phyloP scores from a whole-genome alignment of 2,797 vertebrate species.

The Bucorvus abyssinicus region DNA sequence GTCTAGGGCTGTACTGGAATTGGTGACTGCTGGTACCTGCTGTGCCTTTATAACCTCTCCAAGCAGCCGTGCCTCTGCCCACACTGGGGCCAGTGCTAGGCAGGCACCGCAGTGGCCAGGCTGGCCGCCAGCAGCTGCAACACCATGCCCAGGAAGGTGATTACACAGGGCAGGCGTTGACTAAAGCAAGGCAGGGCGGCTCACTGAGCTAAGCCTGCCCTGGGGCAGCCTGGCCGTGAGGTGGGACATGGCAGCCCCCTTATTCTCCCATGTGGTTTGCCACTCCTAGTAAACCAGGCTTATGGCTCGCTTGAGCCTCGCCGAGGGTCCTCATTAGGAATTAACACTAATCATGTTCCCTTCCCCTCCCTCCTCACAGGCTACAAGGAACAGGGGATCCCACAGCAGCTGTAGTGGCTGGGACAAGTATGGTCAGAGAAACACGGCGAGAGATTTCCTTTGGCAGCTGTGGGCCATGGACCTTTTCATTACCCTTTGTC shows the following conservation, averaged over 20 bases:
- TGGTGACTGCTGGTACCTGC: not conserved
- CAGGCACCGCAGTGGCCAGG: not conserved
- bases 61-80: not conserved
- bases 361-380: conserved; percentile 76
- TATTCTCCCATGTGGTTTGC: not conserved
- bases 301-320: not conserved
- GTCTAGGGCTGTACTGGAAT: not conserved
- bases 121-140: accelerated
- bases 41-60: not conserved
- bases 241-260: not conserved
- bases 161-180: not conserved
- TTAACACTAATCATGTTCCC: conserved; percentile 39
- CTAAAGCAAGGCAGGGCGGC: not conserved
- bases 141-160: not conserved
- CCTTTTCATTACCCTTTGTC: conserved; percentile 65
- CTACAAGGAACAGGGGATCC: conserved; percentile 87
- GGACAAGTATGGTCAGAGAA: conserved; percentile 34
- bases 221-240: accelerated
- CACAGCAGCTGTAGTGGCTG: conserved; percentile 86
- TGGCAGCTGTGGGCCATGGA: conserved; percentile 36
- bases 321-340: accelerated
- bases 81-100: accelerated
- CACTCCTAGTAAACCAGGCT: not conserved
- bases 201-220: not conserved
- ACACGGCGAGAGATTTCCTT: conserved; percentile 24